Conservation (phyloP, 30 jellyfish, hydroid and myxozoan genomes). For the Mastigias papua region DNA sequence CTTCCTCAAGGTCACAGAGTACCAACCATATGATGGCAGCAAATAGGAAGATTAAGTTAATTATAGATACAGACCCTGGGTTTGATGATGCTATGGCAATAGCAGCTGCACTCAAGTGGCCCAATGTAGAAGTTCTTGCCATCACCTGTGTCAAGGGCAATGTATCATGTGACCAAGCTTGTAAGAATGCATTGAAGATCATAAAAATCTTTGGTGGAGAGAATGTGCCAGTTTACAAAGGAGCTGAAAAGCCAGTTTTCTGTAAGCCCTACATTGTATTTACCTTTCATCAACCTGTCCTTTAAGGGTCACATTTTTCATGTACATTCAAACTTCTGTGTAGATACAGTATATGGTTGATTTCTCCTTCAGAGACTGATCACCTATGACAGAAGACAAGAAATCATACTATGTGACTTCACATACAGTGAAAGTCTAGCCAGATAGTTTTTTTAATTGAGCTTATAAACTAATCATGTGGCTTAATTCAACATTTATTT, state of each 20-base stretch:
- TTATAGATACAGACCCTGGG: constrained; percentile 97
- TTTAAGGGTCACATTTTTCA: too few species aligned
- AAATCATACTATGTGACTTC: too few species aligned
- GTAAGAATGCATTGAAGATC: constrained; percentile 81
- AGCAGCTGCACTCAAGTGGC: constrained; percentile 80
- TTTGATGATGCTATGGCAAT: constrained; percentile 96
- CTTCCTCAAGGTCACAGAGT: neutral
- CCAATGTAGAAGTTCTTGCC: constrained; percentile 84
- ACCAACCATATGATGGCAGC: neutral
- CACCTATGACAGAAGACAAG: too few species aligned
- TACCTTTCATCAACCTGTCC: neutral
- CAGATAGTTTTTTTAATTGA: too few species aligned
- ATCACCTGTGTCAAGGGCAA: constrained; percentile 83
- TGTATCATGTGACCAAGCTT: constrained; percentile 74
- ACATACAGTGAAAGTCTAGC: too few species aligned
- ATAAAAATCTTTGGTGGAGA: constrained; percentile 73
- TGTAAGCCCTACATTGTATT: constrained; percentile 17
- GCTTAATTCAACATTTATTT: too few species aligned
- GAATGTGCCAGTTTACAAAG: constrained; percentile 90
- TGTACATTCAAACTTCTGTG: too few species aligned
- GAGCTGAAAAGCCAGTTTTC: constrained; percentile 81
- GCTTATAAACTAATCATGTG: too few species aligned
- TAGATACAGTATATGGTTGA: too few species aligned
- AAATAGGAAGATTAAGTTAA: constrained; percentile 55
- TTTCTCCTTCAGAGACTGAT: too few species aligned